A percentile compares a stretch with the other conserved stretches of the same genome.
Evolutionary conservation across 2,113 vertebrate genomes (phyloP).

Genomic region (Sterrhoptilus dennistouni): DNA sequence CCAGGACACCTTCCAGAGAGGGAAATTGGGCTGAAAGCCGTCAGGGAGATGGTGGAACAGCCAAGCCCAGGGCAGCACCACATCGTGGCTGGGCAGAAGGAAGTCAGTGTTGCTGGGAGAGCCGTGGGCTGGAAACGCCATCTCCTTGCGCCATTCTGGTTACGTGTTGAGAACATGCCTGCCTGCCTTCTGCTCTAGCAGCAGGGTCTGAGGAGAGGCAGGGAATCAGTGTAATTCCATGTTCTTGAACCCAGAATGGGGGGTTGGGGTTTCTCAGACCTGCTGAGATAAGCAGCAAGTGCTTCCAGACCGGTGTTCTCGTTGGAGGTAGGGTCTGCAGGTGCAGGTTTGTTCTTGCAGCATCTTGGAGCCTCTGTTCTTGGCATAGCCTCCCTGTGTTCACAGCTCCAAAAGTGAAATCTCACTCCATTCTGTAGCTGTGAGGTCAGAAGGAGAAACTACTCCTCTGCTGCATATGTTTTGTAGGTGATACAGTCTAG

Average conservation of each 20-base stretch:
- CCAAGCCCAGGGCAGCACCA: neutral
- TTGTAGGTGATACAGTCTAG: neutral
- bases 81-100: neutral
- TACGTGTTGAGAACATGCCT: rapidly evolving
- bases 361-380: neutral
- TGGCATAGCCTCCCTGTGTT: rapidly evolving
- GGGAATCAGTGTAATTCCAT: neutral
- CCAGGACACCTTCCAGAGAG: neutral
- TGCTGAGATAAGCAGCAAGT: neutral
- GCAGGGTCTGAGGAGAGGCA: neutral
- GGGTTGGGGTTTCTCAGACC: neutral
- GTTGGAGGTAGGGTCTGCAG: neutral
- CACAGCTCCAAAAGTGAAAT: rapidly evolving
- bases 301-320: neutral
- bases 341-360: neutral
- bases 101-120: neutral
- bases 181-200: neutral
- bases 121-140: rapidly evolving
- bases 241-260: neutral
- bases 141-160: rapidly evolving
- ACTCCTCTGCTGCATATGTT: neutral
- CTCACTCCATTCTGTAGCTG: neutral
- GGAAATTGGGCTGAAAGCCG: neutral
- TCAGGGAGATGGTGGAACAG: neutral
- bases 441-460: neutral